phyloP scores from a whole-genome alignment of 30 jellyfish, hydroid and myxozoan genomes.

The Aurelia sp. region DNA sequence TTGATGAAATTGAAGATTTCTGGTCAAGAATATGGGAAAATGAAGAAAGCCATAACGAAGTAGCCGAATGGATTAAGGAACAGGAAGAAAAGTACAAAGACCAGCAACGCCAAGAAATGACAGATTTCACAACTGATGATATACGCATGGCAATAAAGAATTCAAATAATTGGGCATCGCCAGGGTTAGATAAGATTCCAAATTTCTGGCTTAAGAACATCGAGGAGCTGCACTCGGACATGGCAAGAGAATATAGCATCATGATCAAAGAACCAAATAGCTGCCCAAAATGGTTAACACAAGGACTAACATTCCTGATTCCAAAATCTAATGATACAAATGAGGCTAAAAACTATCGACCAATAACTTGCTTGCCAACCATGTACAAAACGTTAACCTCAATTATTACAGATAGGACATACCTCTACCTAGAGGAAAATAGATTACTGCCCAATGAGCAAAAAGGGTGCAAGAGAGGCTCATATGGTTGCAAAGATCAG shows the following conservation, averaged over 20 bases:
- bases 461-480: no score
- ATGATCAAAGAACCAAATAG: conserved; percentile 8
- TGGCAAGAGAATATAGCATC: neutral
- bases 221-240: neutral
- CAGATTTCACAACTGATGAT: neutral
- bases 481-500: no score
- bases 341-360: conserved; percentile 17
- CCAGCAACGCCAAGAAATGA: neutral
- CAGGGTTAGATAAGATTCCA: conserved; percentile 3
- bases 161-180: neutral
- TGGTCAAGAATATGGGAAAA: conserved; percentile 1
- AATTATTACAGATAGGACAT: conserved; percentile 4
- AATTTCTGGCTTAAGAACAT: neutral
- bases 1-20: neutral
- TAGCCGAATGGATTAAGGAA: neutral
- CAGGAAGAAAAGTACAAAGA: neutral
- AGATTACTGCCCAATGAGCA: no score
- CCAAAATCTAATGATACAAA: conserved; percentile 14
- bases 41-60: neutral
- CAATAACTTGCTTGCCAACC: conserved; percentile 32
- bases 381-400: conserved; percentile 25
- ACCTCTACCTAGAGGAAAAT: no score
- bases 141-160: neutral
- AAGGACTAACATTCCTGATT: conserved; percentile 17
- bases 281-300: conserved; percentile 2